phyloP scores from a whole-genome alignment of 2,888 invertebrate species.

The Caenorhabditis sp. region DNA sequence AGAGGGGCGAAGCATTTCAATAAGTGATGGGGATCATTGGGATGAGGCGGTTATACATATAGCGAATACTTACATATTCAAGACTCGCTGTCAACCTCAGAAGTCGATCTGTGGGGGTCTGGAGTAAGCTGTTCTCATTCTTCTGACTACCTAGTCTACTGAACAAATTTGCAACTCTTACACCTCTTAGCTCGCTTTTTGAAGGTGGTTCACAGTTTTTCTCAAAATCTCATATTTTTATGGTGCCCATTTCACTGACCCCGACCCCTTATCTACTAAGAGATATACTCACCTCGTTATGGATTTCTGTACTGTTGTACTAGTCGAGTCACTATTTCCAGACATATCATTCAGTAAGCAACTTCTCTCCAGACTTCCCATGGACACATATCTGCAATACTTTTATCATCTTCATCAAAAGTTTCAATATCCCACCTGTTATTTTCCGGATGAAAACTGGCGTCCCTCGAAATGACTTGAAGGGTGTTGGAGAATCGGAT shows the following conservation, averaged over 20 bases:
- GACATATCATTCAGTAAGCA: constrained; percentile 64
- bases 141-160: too few species aligned
- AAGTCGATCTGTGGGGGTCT: too few species aligned
- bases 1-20: too few species aligned
- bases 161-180: too few species aligned
- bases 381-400: constrained; percentile 52
- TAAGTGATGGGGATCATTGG: too few species aligned
- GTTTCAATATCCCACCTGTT: constrained; percentile 11
- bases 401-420: not conserved
- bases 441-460: constrained; percentile 45
- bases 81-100: too few species aligned
- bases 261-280: too few species aligned
- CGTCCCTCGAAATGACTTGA: constrained; percentile 60
- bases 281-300: constrained; percentile 50
- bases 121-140: too few species aligned
- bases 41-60: too few species aligned
- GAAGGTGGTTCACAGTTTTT: not conserved
- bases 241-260: too few species aligned
- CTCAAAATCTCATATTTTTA: not conserved
- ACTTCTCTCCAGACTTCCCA: constrained; percentile 64
- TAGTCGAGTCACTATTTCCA: constrained; percentile 59
- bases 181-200: too few species aligned
- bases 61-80: too few species aligned
- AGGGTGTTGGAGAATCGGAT: constrained; percentile 63
- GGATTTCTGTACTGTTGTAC: constrained; percentile 47